Evolutionary conservation across 1,140 invertebrate species (phyloP), one percentile per base, ranked within the genome.

Genomic region (Dysdera silvatica): DNA sequence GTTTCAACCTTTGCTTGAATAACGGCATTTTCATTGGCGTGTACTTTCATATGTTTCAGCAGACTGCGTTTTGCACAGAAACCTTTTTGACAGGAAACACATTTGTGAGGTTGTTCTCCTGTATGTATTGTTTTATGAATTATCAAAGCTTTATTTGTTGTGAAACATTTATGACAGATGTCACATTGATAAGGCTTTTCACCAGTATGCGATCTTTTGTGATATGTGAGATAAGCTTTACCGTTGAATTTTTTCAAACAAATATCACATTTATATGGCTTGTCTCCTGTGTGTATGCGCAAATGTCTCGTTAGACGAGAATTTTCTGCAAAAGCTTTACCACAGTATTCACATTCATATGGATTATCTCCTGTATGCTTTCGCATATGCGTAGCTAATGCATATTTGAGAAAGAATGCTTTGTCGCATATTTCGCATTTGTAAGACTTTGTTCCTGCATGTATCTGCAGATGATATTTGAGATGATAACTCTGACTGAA

Each of bases 361-460:
- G 35, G 35, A 10, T n/a, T 37, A 8, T 37, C n/a, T 8, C 35
- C 35, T 37, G 35, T 10, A n/a, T 37, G 35, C 8, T 8, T 37
- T 37, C 35, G 8, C 69, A 79, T 78, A 67, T 83, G 82, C 56
- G 76, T 78, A 61, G 78, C 78, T 23, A 83, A 69, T 12, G 80
- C 79, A 71, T 80, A 78, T 67, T 78, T 79, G 72, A 82, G 81
- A 68, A 82, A 82, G 70, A 84, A 84, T 4, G 80, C 79, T 71
- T 80, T 77, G 59, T 74, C 72, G 70, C 82, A 84, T 33, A 82
- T 72, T 71, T 80, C 71, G 66, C 83, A 84, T 0, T 79, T 75
- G 72, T 80, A 82, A 3, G 82, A 82, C 71, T 76, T 79, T 29
- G 40, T 40, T 24, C 61, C 61, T 10, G 51, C 29, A 53, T 53